These are phyloP conservation scores for Hyperoplus immaculatus DNA, from an alignment of 2,797 vertebrate genomes.

Conservation along the genomic window DNA sequence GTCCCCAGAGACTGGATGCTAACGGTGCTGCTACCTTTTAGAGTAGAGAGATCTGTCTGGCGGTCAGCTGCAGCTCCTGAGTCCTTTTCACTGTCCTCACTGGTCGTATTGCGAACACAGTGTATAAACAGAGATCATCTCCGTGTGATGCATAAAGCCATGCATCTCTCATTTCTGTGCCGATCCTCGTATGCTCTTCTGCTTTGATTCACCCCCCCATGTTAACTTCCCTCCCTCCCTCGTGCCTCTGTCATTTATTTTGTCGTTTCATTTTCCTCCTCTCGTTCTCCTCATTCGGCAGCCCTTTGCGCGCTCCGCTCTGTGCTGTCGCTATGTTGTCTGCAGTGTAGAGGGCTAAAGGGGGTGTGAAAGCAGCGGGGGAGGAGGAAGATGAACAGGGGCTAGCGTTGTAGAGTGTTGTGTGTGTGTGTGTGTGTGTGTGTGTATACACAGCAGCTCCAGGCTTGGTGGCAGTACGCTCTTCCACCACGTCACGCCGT, in stretches of 20 bases:
- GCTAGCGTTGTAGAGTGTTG: constrained; percentile 30
- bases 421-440: constrained; percentile 47
- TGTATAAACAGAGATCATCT: background rate
- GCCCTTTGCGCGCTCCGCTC: constrained; percentile 22
- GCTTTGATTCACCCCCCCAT: constrained; percentile 30
- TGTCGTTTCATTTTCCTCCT: constrained; percentile 2
- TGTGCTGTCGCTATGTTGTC: constrained; percentile 16
- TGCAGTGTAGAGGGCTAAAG: constrained; percentile 5
- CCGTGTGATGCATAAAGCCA: constrained; percentile 15
- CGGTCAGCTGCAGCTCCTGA: constrained; percentile 29
- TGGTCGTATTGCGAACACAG: constrained; percentile 18
- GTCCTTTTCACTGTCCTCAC: constrained; percentile 37
- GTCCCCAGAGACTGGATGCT: constrained; percentile 59
- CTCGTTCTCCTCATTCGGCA: constrained; percentile 33
- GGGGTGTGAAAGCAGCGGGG: constrained; percentile 39
- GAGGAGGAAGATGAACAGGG: constrained; percentile 47
- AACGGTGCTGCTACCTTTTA: constrained; percentile 29
- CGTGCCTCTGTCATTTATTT: background rate
- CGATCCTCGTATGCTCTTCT: background rate
- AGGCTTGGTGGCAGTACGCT: constrained; percentile 64
- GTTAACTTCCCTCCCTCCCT: constrained; percentile 19
- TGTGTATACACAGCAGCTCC: constrained; percentile 56
- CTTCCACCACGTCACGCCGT: constrained; percentile 64
- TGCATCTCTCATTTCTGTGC: background rate
- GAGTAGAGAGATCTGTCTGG: constrained; percentile 28